phyloP scores from a whole-genome alignment of 2,113 vertebrate species.

The Sinocyclocheilus maitianheensis region DNA sequence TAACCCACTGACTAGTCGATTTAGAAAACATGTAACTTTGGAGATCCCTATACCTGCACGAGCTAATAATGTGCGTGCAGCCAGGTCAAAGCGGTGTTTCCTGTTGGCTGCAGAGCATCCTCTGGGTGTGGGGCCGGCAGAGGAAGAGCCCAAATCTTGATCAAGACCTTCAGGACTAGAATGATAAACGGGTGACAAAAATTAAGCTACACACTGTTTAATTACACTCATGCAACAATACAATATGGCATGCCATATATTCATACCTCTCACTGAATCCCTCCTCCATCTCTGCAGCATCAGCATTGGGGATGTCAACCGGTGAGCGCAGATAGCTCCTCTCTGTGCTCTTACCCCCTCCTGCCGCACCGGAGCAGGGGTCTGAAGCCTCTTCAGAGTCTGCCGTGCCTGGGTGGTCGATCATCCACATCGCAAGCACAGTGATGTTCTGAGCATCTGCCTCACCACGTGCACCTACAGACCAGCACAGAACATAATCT shows the following conservation, averaged over 20 bases:
- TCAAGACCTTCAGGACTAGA: slow-evolving; percentile 88
- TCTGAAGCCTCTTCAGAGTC: slow-evolving; percentile 86
- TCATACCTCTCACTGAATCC: slow-evolving; percentile 91
- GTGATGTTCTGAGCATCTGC: slow-evolving; percentile 98
- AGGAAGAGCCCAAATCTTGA: slow-evolving; percentile 85
- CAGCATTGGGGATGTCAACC: slow-evolving; percentile 87
- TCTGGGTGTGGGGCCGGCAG: slow-evolving; percentile 79
- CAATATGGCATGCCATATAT: background rate
- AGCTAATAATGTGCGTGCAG: slow-evolving; percentile 90
- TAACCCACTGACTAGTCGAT: background rate
- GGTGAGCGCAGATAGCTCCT: slow-evolving; percentile 84
- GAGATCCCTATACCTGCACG: slow-evolving; percentile 83
- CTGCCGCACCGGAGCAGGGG: slow-evolving; percentile 73
- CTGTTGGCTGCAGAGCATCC: slow-evolving; percentile 85
- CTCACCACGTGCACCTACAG: slow-evolving; percentile 88
- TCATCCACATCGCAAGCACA: slow-evolving; percentile 98
- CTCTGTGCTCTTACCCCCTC: slow-evolving; percentile 83
- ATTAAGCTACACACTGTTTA: background rate
- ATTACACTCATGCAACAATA: background rate
- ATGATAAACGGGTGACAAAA: background rate
- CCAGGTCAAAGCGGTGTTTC: slow-evolving; percentile 94
- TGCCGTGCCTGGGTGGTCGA: slow-evolving; percentile 89
- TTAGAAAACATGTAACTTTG: background rate
- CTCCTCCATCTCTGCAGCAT: slow-evolving; percentile 90
- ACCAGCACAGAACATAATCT: background rate